Evolutionary conservation across 2,888 invertebrate species (phyloP), one percentile per base, ranked within the genome.

Genomic region (Coremacera marginata): DNA sequence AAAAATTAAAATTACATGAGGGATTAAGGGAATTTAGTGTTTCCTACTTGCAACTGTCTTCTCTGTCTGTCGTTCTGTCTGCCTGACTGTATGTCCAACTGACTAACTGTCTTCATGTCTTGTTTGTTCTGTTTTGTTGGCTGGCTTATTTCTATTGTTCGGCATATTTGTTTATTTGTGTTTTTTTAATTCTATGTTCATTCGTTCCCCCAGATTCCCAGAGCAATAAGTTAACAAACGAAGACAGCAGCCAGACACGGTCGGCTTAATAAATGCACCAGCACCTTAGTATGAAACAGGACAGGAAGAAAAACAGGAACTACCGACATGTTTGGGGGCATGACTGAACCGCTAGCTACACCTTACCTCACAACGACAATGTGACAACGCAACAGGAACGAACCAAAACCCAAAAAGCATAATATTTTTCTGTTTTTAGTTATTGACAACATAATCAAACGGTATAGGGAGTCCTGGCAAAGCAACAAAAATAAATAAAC

Each of bases 1-100:
- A 85, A 86, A 85, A 84, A 84, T 85, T 85, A 85, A 88, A 88
- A 88, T 88, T 88, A 88, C 88, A 85, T 88, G 84, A 86, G 88
- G 88, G 88, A 88, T 84, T 83, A 79, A 79, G 88, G 87, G 88
- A 84, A 81, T 85, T 83, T 82, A 5, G 16, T 16, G 44, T 31
- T 63, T 62, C 3, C 63, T 63, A 25, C 34, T 71, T 14, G 34
- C 37, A 51, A 63, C 62, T 52, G 63, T 31, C 60, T 14, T 44
- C 5, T 19, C 27, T 52, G n/a, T 55, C n/a, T 44, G 49, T 44
- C 71, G 34, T 7, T 22, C 49, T 31, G 27, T 49, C 19, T 16
- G 25, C 63, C 25, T 49, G 31, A 7, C 49, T 73, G 34, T 34
- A 22, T n/a, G 19, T n/a, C 44, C 44, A 25, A 9, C 62, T 63